These are phyloP conservation scores for Python bivittatus DNA, from an alignment of 2,113 vertebrate genomes.

Conservation along the genomic window DNA sequence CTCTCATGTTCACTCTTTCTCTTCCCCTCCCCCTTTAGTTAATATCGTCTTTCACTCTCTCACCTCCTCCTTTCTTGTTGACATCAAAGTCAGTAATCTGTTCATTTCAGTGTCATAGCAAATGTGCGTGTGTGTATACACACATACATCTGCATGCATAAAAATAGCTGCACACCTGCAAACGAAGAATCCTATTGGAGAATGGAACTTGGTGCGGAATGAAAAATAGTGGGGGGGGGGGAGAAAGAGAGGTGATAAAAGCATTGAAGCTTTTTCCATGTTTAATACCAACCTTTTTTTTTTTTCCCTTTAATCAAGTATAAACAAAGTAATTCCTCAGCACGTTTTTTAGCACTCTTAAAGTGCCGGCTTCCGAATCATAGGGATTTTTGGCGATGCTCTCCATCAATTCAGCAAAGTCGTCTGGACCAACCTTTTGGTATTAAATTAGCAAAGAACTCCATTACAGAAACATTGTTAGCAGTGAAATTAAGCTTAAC, in stretches of 20 bases:
- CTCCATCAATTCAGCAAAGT: neutral
- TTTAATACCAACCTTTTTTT: neutral
- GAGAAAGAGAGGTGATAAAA: neutral
- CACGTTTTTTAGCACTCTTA: neutral
- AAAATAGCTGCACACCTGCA: slow-evolving; percentile 63
- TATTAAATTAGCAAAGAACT: neutral
- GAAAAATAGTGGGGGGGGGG: neutral
- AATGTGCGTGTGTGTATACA: slow-evolving; percentile 63
- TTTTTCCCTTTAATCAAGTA: neutral
- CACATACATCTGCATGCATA: slow-evolving; percentile 57
- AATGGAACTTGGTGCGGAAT: neutral
- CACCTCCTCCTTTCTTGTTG: slow-evolving; percentile 65
- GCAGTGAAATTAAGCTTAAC: no score
- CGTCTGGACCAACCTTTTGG: neutral
- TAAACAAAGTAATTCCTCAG: neutral
- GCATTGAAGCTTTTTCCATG: neutral
- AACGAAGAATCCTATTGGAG: slow-evolving; percentile 15
- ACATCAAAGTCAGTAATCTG: slow-evolving; percentile 84
- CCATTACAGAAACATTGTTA: neutral
- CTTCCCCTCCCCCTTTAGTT: slow-evolving; percentile 67
- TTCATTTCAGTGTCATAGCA: slow-evolving; percentile 78
- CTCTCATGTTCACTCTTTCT: slow-evolving; percentile 21
- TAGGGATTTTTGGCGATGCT: neutral
- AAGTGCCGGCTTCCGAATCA: neutral
- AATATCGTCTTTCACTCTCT: slow-evolving; percentile 63